A percentile compares a stretch with the other conserved stretches of the same genome.
Conservation (phyloP, 2,113 vertebrate genomes). For the Indicator indicator region DNA sequence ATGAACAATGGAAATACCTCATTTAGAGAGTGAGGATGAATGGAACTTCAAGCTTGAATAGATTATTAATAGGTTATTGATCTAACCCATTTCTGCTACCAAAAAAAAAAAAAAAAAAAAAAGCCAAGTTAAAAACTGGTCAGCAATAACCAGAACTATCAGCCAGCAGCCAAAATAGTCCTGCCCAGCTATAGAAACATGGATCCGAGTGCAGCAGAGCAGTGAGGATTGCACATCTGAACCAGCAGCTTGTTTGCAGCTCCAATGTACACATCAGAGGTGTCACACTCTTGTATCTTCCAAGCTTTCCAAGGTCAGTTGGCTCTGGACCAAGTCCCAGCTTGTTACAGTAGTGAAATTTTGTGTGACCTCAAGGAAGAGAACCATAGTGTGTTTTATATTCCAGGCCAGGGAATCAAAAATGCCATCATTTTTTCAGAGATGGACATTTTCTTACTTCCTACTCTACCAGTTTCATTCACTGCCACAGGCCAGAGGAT, state of each 20-base stretch:
- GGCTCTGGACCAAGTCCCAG: neutral
- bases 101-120: neutral
- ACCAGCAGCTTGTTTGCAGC: neutral
- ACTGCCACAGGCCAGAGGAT: neutral
- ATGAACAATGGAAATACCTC: slow-evolving; percentile 49
- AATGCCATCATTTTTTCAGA: neutral
- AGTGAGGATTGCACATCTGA: too few relatives aligned
- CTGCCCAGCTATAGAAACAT: neutral
- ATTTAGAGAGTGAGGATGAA: slow-evolving; percentile 4
- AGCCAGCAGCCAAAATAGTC: neutral
- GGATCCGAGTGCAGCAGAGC: neutral
- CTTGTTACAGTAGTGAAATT: neutral
- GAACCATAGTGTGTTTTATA: neutral
- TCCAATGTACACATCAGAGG: neutral
- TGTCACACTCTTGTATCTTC: neutral
- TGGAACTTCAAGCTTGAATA: slow-evolving; percentile 15
- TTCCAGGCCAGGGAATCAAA: neutral
- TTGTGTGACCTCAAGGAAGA: neutral
- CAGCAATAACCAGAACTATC: neutral
- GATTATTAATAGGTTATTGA: slow-evolving; percentile 53
- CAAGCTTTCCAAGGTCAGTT: neutral
- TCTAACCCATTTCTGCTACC: neutral
- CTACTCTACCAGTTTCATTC: neutral
- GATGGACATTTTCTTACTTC: neutral
- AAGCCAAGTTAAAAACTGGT: neutral